phyloP scores from a whole-genome alignment of 2,888 invertebrate species.

The Drosophila ezoana region DNA sequence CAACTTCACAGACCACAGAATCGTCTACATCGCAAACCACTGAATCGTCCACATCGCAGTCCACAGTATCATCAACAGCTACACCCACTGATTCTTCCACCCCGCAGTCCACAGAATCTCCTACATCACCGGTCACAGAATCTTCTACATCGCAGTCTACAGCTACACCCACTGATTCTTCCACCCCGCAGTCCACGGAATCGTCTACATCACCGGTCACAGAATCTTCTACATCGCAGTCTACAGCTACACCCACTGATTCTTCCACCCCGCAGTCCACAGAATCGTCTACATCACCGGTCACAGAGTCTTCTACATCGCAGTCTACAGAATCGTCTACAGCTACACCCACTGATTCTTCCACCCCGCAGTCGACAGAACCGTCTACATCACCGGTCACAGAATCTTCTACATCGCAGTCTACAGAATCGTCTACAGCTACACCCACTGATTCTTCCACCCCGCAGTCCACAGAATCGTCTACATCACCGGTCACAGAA shows the following conservation, averaged over 20 bases:
- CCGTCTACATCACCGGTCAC: background rate
- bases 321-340: slow-evolving; percentile 6
- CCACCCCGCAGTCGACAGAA: background rate
- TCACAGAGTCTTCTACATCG: background rate
- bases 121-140: background rate
- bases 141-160: background rate
- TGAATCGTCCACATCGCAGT: background rate
- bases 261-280: slow-evolving; percentile 1
- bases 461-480: background rate
- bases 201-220: background rate
- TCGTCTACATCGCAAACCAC: background rate
- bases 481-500: slow-evolving; percentile 1
- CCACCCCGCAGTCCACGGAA: background rate
- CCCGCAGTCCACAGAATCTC: slow-evolving; percentile 6
- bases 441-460: slow-evolving; percentile 2
- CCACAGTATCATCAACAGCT: slow-evolving; percentile 4
- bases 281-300: background rate
- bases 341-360: background rate
- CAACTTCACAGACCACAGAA: background rate
- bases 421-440: background rate
- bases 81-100: slow-evolving; percentile 6
- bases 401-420: background rate
- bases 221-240: slow-evolving; percentile 1
- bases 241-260: background rate
- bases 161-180: background rate